Evolutionary conservation across 2,797 vertebrate genomes (phyloP), one percentile per base, ranked within the genome.

Genomic region (Anguilla megastoma): DNA sequence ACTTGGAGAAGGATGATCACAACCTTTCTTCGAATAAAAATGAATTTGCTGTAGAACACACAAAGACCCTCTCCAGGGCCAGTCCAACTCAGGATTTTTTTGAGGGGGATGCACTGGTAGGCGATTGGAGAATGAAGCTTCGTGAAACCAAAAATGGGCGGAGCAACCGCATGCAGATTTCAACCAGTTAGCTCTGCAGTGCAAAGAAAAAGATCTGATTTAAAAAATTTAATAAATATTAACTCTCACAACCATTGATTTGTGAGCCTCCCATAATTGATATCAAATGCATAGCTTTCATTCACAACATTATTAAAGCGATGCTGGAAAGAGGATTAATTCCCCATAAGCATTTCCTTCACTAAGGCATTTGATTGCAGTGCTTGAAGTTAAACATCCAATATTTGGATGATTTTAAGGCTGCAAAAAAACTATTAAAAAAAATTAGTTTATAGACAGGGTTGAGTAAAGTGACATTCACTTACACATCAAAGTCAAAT

Each of bases 21-120:
- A 58, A 87, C 80, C 33, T 80, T 86, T 60, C 36, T 33, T n/a
- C 9, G 69, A 30, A 76, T 71, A 14, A 33, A 79, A 54, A 36
- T 74, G 50, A 63, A 86, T 50, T 5, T 76, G 27, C 71, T 24
- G 50, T 36, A 74, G n/a, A 76, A 36, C 33, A 36, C 12, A 41
- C 0, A 0, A 76, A 76, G 36, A 76, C 33, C 36, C 7, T 7
- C 33, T 18, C 0, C 69, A 30, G 27, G 10, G 69, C 8, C 69
- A 18, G 16, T 79, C 33, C 4, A 21, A 45, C 16, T 45, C 36
- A 79, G 74, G 71, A 18, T 18, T 76, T 18, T 79, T 36, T 79
- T 16, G 21, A 36, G 10, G 69, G 69, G 14, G 0, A 14, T 16
- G 33, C 0, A 16, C 24, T n/a, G 24, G 27, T 66, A 27, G n/a